Base-by-base conservation (phyloP, 2,888 invertebrate genomes). In the Meloe dianella region DNA sequence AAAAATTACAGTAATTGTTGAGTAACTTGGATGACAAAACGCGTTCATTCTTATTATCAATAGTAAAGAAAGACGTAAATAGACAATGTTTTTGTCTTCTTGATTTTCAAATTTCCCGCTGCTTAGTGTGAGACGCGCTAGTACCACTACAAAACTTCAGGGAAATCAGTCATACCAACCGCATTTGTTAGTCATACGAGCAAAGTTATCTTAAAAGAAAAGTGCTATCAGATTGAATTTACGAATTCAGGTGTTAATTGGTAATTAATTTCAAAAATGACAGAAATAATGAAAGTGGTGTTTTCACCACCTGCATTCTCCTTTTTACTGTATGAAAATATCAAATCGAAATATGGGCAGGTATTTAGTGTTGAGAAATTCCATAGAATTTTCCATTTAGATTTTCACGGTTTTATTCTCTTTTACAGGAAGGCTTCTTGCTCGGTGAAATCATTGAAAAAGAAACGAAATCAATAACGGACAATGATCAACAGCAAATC, bases 391-490 rank as follows among this genome's bases (percentile, higher is more conserved):
- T n/a, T n/a, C n/a, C n/a, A n/a, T n/a, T n/a, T 60, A 22, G 22
- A n/a, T 63, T 61, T 60, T 63, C 6, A 17, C 61, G 17, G 10
- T 22, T 24, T n/a, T 35, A 2, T 35, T 10, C 14, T 12, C 35
- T 30, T 30, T 83, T 84, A 47, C 68, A 87, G 87, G 84, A 86
- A 77, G 91, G 91, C 14, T 90, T 91, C 79, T 84, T 91, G 32
- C 84, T 91, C 56, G 91, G 91, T 12, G 88, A 90, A 76, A 85
- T 89, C 14, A 85, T 87, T 56, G 86, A 87, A 57, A 88, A 87
- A 82, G 86, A 90, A 74, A 89, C 88, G 6, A 89, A 88, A 80
- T 89, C 89, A 65, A 89, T 91, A 78, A 91, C 91, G 5, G 91
- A 91, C 79, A 87, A 88, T 17, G 89, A 90, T 68, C 89, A 88